Conservation (phyloP, 2,113 vertebrate species). For the Pavo muticus region DNA sequence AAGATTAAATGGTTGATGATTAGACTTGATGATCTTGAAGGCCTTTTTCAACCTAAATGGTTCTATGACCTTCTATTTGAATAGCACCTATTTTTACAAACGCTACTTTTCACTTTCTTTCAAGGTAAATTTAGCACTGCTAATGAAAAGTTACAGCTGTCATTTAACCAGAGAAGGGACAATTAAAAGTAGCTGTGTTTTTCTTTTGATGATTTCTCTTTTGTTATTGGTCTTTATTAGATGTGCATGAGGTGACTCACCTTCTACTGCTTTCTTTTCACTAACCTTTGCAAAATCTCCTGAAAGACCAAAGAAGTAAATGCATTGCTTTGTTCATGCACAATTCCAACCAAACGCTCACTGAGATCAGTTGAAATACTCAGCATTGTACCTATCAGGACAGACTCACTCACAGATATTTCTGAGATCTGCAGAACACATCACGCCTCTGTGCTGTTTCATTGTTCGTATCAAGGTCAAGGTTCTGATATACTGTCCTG, state of each 20-base stretch:
- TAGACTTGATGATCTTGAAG: background rate
- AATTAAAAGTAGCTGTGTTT: background rate
- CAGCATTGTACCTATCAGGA: background rate
- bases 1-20: background rate
- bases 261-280: background rate
- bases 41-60: background rate
- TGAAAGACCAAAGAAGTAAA: background rate
- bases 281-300: background rate
- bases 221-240: background rate
- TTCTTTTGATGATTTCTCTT: background rate
- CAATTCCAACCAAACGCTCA: background rate
- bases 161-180: background rate
- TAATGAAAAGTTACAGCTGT: background rate
- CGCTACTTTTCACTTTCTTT: background rate
- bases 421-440: background rate
- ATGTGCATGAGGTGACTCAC: background rate
- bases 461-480: background rate
- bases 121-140: background rate
- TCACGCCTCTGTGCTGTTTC: background rate
- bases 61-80: background rate
- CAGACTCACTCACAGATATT: background rate
- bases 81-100: background rate
- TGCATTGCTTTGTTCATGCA: background rate
- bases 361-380: background rate
- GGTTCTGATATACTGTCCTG: background rate